Evolutionary conservation across 1,140 invertebrate genomes (phyloP).

Genomic region (Lamellibrachia luymesi): DNA sequence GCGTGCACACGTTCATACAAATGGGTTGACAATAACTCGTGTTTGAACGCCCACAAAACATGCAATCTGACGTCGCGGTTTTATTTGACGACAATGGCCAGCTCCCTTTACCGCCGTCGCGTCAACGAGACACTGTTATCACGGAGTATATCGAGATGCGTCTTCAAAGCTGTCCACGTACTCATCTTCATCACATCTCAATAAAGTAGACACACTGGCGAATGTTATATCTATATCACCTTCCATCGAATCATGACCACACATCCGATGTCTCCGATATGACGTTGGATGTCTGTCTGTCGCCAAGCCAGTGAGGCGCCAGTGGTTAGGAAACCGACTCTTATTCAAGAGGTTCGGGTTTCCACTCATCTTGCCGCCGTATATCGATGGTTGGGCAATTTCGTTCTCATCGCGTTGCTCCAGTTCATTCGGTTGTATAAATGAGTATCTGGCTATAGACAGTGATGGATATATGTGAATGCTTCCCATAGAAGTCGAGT

Average conservation of each 20-base stretch:
- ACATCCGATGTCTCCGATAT: background rate
- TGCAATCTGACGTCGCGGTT: background rate
- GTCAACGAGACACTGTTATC: background rate
- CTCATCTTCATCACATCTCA: background rate
- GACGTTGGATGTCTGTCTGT: background rate
- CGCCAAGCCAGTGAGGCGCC: no score
- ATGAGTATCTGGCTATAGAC: no score
- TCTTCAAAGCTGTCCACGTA: background rate
- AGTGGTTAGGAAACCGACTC: no score
- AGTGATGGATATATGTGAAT: no score
- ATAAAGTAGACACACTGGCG: background rate
- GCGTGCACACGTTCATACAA: background rate
- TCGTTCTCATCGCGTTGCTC: no score
- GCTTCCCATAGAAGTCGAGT: no score
- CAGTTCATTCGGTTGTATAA: no score
- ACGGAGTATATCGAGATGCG: background rate
- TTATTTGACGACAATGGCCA: background rate
- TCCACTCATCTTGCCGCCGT: no score
- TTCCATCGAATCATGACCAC: background rate
- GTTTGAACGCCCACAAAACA: background rate
- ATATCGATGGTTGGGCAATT: no score
- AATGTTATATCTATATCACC: background rate
- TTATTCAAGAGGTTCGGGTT: no score
- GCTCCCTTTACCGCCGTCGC: background rate
- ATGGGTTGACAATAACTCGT: background rate